These are phyloP conservation scores for Colletes gigas DNA, from an alignment of 1,140 invertebrate genomes.

Conservation along the genomic window DNA sequence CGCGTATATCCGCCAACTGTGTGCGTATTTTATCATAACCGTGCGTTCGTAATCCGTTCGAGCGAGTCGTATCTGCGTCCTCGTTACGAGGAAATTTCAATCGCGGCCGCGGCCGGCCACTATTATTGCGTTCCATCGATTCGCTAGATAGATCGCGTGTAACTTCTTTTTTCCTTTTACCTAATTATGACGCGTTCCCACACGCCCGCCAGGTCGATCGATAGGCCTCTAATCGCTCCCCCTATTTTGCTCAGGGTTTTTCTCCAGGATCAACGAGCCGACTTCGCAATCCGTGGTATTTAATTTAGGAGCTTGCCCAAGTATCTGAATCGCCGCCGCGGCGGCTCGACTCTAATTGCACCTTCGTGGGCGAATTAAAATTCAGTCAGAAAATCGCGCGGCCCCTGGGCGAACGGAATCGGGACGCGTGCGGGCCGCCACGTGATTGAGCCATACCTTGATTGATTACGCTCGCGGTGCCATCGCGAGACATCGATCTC, in stretches of 20 bases:
- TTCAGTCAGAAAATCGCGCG: conserved; percentile 37
- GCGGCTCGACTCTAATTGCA: conserved; percentile 67
- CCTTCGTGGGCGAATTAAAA: conserved; percentile 61
- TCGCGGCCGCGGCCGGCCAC: not conserved
- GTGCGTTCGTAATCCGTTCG: not conserved
- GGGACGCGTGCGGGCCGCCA: conserved; percentile 5
- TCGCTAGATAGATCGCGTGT: not conserved
- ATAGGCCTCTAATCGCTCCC: conserved; percentile 1
- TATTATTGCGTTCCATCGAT: conserved; percentile 43
- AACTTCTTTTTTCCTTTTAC: conserved; percentile 29
- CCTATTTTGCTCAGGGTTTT: not conserved
- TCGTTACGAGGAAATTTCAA: conserved; percentile 44
- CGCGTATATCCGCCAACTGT: conserved; percentile 1
- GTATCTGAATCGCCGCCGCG: conserved; percentile 51
- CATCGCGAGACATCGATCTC: conserved; percentile 11
- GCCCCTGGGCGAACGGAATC: conserved; percentile 13
- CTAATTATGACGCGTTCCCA: conserved; percentile 59
- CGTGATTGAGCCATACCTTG: conserved; percentile 12
- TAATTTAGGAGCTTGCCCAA: conserved; percentile 68
- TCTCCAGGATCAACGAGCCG: conserved; percentile 20
- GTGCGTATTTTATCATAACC: conserved; percentile 24
- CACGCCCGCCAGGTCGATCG: conserved; percentile 24
- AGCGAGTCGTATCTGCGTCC: not conserved
- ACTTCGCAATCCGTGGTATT: conserved; percentile 59
- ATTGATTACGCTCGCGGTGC: not conserved